phyloP scores from a whole-genome alignment of 2,113 vertebrate genomes.

The Uropsilus gracilis region DNA sequence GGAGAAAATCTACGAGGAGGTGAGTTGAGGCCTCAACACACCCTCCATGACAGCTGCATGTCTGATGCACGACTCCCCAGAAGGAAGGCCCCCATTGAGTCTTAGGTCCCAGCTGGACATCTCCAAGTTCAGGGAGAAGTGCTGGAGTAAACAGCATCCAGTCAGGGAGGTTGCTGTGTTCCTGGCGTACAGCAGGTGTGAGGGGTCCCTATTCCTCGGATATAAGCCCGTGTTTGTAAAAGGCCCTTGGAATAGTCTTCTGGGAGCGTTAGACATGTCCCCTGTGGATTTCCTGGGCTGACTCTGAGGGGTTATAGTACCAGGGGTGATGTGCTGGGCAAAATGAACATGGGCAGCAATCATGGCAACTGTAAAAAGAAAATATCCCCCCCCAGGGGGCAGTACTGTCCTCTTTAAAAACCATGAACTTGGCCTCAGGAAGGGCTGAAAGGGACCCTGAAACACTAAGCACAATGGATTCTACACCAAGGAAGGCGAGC shows the following conservation, averaged over 20 bases:
- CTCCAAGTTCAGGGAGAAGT: background rate
- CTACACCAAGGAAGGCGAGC: background rate
- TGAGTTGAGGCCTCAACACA: background rate
- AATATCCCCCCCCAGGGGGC: constrained; percentile 57
- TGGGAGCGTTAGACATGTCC: background rate
- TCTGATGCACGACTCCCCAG: background rate
- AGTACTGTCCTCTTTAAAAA: constrained; percentile 37
- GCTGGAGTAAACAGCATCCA: background rate
- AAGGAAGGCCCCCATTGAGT: background rate
- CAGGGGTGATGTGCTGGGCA: no score
- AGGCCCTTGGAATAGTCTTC: background rate
- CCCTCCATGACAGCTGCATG: background rate
- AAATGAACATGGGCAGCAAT: background rate
- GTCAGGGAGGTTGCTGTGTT: background rate
- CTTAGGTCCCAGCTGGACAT: background rate
- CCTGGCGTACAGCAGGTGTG: constrained; percentile 9
- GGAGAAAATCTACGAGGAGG: background rate
- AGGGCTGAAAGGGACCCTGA: background rate
- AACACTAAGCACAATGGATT: background rate
- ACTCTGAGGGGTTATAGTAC: background rate
- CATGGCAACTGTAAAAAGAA: background rate
- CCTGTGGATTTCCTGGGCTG: constrained; percentile 4
- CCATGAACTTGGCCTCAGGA: background rate
- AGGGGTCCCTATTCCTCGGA: background rate
- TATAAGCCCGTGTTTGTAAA: constrained; percentile 15